A percentile compares a stretch with the other conserved stretches of the same genome.
These are phyloP conservation scores for Aselliscus stoliczkanus DNA, from an alignment of 2,797 vertebrate species.

Conservation along the genomic window DNA sequence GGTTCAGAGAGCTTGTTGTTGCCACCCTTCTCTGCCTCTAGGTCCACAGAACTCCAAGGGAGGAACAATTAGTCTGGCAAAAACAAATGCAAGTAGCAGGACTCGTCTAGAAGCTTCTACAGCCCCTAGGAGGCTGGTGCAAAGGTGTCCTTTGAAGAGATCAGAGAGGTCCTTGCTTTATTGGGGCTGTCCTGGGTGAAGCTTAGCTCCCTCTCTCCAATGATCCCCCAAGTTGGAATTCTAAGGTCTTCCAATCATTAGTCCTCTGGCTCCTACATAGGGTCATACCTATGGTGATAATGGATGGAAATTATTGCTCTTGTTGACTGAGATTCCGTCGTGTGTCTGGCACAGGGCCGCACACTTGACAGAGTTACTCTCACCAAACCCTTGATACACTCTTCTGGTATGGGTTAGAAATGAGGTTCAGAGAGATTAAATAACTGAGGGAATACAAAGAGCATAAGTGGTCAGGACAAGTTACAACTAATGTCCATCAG, in stretches of 20 bases:
- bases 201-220: background rate
- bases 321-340: background rate
- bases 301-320: background rate
- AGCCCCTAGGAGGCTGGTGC: background rate
- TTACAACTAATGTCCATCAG: background rate
- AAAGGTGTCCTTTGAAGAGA: background rate
- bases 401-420: background rate
- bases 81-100: background rate
- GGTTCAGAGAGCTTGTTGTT: background rate
- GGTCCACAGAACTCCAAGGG: slow-evolving; percentile 3
- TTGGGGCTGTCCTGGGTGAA: background rate
- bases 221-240: background rate
- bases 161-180: background rate
- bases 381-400: background rate
- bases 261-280: background rate
- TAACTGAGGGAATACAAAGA: background rate
- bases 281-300: background rate
- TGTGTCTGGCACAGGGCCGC: background rate
- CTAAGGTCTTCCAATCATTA: background rate
- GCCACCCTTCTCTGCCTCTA: background rate
- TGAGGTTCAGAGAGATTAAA: background rate
- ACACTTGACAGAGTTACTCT: background rate
- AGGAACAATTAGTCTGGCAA: background rate
- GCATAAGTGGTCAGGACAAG: background rate
- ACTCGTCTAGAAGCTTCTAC: background rate